Evolutionary conservation across 2,797 vertebrate genomes (phyloP), one percentile per base, ranked within the genome.

Genomic region (Danio kyathit): DNA sequence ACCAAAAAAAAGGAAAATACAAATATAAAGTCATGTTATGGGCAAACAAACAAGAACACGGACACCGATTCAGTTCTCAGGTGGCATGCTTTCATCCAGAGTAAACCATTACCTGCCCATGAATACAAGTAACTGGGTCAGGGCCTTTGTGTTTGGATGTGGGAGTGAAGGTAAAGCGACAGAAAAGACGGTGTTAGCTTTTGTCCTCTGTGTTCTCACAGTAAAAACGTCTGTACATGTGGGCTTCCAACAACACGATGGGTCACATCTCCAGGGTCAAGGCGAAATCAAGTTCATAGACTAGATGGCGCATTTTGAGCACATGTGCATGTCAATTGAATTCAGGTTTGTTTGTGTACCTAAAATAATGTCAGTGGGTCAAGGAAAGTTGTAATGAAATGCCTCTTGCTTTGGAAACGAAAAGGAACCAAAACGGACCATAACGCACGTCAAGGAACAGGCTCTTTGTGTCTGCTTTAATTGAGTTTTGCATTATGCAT

Each of bases 401-500:
- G 43, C 41, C 56, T 59, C 17, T 12, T 13, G 56, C 59, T 46
- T 44, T 41, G 8, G 52, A 59, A 73, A 29, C 17, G 10, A 73
- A 46, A 21, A 44, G 40, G 49, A 19, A 19, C 12, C 64, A 14
- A 52, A 52, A 70, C 29, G 29, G 29, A 12, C 17, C 44, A 63
- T 5, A 43, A 60, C 8, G 7, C 29, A 67, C 11, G 12, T 41
- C 64, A 79, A 79, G 52, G 21, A 60, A 19, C 16, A 9, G n/a
- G 29, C 38, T 52, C 65, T 70, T 79, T 63, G 76, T 49, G 10
- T 7, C 65, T 6, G 11, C 16, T 59, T 60, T 40, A 51, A 79
- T 78, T 41, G 76, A 59, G 21, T 52, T 60, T 17, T 79, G 48
- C 17, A 79, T 71, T 79, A 54, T 79, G 57, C 48, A 71, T 71